Evolutionary conservation across 2,797 vertebrate genomes (phyloP).

Genomic region (Gadopsis bispinosus): DNA sequence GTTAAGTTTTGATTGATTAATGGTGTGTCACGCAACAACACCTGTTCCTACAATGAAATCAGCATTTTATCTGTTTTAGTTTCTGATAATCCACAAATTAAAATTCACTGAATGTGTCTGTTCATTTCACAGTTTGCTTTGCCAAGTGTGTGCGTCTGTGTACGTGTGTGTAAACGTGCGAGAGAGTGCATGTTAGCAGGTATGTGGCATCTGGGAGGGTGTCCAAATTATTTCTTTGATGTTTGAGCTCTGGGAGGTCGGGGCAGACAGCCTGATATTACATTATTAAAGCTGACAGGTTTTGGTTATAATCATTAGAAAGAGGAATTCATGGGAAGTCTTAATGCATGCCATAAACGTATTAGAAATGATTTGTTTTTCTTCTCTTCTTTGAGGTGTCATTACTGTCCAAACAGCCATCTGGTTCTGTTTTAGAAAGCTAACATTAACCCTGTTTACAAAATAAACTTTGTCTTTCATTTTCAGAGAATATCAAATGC

Average conservation of each 20-base stretch:
- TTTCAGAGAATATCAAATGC: background rate
- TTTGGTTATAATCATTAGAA: conserved; percentile 35
- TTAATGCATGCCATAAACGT: conserved; percentile 13
- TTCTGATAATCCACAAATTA: conserved; percentile 21
- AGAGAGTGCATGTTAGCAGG: conserved; percentile 20
- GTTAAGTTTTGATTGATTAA: conserved; percentile 79
- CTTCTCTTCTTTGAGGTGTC: conserved; percentile 29
- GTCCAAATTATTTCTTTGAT: conserved; percentile 60
- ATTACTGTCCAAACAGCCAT: conserved; percentile 26
- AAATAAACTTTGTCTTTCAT: background rate
- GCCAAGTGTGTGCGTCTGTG: conserved; percentile 7
- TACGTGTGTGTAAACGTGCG: conserved; percentile 17
- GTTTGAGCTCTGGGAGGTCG: conserved; percentile 63
- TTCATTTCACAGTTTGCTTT: conserved; percentile 29
- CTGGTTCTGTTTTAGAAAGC: conserved; percentile 6
- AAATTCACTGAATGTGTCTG: conserved; percentile 3
- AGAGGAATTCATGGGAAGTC: conserved; percentile 21
- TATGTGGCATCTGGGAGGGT: conserved; percentile 36
- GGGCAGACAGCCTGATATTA: conserved; percentile 38
- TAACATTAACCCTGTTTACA: background rate
- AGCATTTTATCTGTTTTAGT: conserved; percentile 46
- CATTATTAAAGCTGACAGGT: conserved; percentile 46
- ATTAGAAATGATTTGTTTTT: conserved; percentile 47
- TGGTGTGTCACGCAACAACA: conserved; percentile 70
- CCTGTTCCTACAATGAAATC: conserved; percentile 73